These are phyloP conservation scores for Agonopterix subpropinquella DNA, from an alignment of 2,888 invertebrate genomes.

Conservation along the genomic window DNA sequence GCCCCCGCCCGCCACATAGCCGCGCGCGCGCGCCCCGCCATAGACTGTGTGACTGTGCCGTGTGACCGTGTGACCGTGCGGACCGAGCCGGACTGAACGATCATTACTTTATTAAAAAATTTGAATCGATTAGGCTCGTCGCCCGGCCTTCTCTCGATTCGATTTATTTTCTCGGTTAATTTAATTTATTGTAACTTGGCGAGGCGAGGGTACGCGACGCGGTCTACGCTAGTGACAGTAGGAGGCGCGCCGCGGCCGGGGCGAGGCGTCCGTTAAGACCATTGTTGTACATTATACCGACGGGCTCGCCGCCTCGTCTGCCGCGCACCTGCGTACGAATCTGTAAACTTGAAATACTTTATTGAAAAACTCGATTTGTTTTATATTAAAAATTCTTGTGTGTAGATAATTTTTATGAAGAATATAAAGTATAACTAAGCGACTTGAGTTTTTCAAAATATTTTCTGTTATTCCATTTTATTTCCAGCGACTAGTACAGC, in stretches of 20 bases:
- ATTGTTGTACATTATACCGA: constrained; percentile 20
- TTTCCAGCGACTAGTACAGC: constrained; percentile 11
- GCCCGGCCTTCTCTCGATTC: constrained; percentile 9
- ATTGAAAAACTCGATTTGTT: constrained; percentile 62
- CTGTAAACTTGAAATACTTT: constrained; percentile 25
- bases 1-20: constrained; percentile 20
- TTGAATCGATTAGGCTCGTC: constrained; percentile 7
- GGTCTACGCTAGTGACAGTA: constrained; percentile 5
- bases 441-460: constrained; percentile 49
- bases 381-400: constrained; percentile 67
- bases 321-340: constrained; percentile 17
- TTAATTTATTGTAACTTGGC: constrained; percentile 35
- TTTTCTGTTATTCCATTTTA: constrained; percentile 18
- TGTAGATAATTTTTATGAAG: constrained; percentile 73
- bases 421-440: constrained; percentile 66
- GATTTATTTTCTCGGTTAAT: constrained; percentile 25
- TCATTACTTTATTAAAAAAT: constrained; percentile 7
- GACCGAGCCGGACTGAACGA: constrained; percentile 9
- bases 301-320: constrained; percentile 6
- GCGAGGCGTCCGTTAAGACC: constrained; percentile 15
- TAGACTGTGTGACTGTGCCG: constrained; percentile 1
- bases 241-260: constrained; percentile 13
- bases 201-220: constrained; percentile 14
- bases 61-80: constrained; percentile 2
- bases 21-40: constrained; percentile 9